Evolutionary conservation across 1,140 invertebrate genomes (phyloP), one percentile per base, ranked within the genome.

Genomic region (Drosophila micromelanica): DNA sequence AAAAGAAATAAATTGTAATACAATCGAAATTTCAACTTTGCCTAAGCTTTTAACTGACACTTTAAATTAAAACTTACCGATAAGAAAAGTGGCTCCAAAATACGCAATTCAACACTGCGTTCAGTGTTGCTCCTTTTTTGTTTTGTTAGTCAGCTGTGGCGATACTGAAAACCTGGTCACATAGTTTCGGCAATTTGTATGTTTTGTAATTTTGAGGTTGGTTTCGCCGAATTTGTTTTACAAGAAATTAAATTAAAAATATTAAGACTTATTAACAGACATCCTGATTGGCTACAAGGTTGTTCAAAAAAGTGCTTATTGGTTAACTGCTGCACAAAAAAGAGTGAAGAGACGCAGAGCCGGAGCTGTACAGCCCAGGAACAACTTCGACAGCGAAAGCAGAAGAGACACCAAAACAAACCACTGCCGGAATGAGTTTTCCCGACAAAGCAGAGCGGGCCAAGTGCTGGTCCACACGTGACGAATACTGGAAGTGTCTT

Each of bases 401-500:
- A 60, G 46, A 63, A 43, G 15, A 35, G 77, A 37, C 32, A 67
- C 6, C 56, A 63, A 52, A 63, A 48, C 35, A 40, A 81, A 37
- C 32, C 43, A 76, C 48, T 67, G 54, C 48, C 59, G 51, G 17
- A 91, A 97, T 97, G 96, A 96, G 96, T 81, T 97, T 97, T 92
- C 96, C 96, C 52, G 95, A 93, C 78, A 98, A 97, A 94, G 94
- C 95, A 73, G 94, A 96, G 90, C 94, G 98, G 77, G 92, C 95
- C 89, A 93, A 93, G 81, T 99, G 98, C 93, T 98, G 97, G 97
- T 93, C 93, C 72, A 94, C 95, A 64, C 94, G 97, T 81, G 97
- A 99, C 93, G 93, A 94, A 45, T 98, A 97, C 92, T 98, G 97
- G 97, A 95, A 96, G 76, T 99, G 98, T 93, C 93, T 98, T 62